Evolutionary conservation across 2,888 invertebrate species (phyloP).

Genomic region (Allophyes oxyacanthae): DNA sequence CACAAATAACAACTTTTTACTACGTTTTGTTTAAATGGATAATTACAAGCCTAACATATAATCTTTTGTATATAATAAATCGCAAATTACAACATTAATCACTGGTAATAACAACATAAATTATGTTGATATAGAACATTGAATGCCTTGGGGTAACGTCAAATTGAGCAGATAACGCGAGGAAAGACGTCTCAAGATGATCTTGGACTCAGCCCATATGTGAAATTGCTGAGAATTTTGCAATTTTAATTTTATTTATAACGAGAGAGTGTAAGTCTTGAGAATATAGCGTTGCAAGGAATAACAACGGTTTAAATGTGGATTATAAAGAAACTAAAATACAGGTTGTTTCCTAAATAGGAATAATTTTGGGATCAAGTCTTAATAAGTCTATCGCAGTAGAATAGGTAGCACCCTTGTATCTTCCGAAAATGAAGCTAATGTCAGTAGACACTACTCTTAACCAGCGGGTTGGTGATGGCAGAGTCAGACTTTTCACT

Average conservation of each 20-base stretch:
- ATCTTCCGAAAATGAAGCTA: too few species aligned
- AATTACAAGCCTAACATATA: constrained; percentile 50
- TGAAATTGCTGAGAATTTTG: constrained; percentile 88
- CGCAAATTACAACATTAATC: constrained; percentile 84
- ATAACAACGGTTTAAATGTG: neutral
- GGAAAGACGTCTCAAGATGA: constrained; percentile 76
- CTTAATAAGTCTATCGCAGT: too few species aligned
- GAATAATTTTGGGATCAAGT: too few species aligned
- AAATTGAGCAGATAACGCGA: constrained; percentile 80
- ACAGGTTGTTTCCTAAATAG: too few species aligned
- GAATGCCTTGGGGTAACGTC: constrained; percentile 79
- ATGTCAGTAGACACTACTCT: too few species aligned
- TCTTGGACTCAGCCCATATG: constrained; percentile 84
- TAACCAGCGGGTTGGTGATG: too few species aligned
- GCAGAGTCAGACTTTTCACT: too few species aligned
- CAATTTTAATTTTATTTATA: constrained; percentile 89
- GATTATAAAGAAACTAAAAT: too few species aligned
- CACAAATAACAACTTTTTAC: constrained; percentile 24
- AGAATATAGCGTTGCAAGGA: constrained; percentile 48
- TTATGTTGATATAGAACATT: constrained; percentile 82
- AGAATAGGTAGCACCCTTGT: too few species aligned
- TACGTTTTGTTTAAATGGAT: constrained; percentile 38
- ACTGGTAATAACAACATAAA: constrained; percentile 83
- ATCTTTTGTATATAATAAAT: constrained; percentile 62
- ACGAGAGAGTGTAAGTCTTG: constrained; percentile 65